Conservation (phyloP, 1,140 invertebrate species). For the Liolophura sinensis region DNA sequence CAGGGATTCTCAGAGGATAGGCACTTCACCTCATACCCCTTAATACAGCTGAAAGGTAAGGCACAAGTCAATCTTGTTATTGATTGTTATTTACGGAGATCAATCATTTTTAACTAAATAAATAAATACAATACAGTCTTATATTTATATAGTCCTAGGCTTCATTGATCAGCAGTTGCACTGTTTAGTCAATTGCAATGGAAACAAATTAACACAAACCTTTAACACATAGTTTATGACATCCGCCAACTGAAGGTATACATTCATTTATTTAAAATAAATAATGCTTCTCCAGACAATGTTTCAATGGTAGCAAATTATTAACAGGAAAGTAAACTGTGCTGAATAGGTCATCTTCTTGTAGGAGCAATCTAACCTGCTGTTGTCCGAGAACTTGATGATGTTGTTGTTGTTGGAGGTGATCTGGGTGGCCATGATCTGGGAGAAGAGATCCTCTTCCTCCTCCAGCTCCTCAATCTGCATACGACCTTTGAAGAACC, state of each 20-base stretch:
- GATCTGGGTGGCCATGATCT: slow-evolving; percentile 89
- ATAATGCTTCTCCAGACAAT: no score
- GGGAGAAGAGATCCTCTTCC: slow-evolving; percentile 82
- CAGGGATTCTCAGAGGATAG: slow-evolving; percentile 67
- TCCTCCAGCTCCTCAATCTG: slow-evolving; percentile 80
- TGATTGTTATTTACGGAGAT: no score
- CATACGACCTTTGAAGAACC: slow-evolving; percentile 79
- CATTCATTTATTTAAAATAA: no score
- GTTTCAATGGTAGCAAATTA: no score
- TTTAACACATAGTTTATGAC: no score
- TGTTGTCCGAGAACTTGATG: slow-evolving; percentile 97
- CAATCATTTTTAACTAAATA: no score
- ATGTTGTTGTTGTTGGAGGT: slow-evolving; percentile 86
- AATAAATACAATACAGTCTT: no score
- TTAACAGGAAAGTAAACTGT: not conserved
- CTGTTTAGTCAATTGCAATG: no score
- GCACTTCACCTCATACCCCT: slow-evolving; percentile 74
- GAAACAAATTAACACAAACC: no score
- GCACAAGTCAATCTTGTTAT: no score
- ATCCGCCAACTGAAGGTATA: not conserved
- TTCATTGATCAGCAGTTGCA: no score
- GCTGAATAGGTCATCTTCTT: not conserved
- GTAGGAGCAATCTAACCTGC: slow-evolving; percentile 66
- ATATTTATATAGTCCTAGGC: no score
- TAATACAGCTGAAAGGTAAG: slow-evolving; percentile 77